Percentiles rank a stretch among this genome's conserved stretches.
phyloP scores from a whole-genome alignment of 2,113 vertebrate genomes.

The Sinocyclocheilus grahami region DNA sequence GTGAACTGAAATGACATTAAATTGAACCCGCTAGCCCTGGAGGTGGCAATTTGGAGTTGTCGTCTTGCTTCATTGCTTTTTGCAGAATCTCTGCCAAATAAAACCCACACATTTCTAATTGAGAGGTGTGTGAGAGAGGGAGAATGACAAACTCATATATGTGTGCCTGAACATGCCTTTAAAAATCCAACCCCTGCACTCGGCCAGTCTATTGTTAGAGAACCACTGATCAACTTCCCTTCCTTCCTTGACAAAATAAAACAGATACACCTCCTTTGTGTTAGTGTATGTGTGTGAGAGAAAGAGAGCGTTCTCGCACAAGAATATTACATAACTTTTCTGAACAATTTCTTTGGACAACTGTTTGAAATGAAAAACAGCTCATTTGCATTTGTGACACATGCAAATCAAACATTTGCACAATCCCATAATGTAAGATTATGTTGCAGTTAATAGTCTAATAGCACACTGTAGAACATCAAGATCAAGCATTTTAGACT shows the following conservation, averaged over 20 bases:
- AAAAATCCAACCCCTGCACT: slow-evolving; percentile 43
- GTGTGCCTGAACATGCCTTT: slow-evolving; percentile 48
- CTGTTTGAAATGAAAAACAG: slow-evolving; percentile 16
- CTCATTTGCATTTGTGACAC: background rate
- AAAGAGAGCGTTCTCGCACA: background rate
- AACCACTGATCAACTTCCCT: slow-evolving; percentile 33
- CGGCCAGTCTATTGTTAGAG: slow-evolving; percentile 44
- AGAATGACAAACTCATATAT: slow-evolving; percentile 13
- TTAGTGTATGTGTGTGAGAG: background rate
- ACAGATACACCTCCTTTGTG: slow-evolving; percentile 26
- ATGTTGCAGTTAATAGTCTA: background rate
- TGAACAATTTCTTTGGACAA: slow-evolving; percentile 11
- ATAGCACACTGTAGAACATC: background rate
- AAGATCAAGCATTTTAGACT: background rate
- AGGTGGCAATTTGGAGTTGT: slow-evolving; percentile 41
- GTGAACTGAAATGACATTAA: slow-evolving; percentile 32
- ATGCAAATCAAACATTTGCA: background rate
- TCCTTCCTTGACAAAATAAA: slow-evolving; percentile 21
- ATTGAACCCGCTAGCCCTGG: slow-evolving; percentile 28
- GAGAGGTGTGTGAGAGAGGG: background rate
- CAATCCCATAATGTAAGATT: background rate
- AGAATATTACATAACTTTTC: slow-evolving; percentile 24
- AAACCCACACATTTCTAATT: slow-evolving; percentile 37
- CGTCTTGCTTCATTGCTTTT: slow-evolving; percentile 35
- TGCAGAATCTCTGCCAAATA: slow-evolving; percentile 47